Percentiles rank a stretch among this genome's conserved stretches.
These are phyloP conservation scores for Heterohyrax brucei DNA, from an alignment of 2,797 vertebrate genomes.

Conservation along the genomic window DNA sequence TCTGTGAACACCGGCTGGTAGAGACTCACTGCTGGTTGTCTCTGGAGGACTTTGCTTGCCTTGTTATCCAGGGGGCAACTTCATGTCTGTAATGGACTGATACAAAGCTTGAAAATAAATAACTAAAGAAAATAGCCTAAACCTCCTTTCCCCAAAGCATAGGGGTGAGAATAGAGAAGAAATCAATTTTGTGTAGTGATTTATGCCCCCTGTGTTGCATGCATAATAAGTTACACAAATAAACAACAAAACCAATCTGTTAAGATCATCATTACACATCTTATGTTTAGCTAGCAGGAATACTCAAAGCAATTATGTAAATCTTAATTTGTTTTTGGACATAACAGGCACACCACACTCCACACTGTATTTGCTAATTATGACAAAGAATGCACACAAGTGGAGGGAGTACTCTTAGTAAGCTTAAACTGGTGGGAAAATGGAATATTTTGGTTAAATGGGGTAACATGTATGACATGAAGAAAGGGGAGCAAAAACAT, in stretches of 20 bases:
- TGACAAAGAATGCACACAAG: too few species aligned
- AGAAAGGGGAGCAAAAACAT: too few species aligned
- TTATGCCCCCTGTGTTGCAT: not conserved
- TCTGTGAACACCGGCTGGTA: accelerated
- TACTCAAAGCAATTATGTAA: accelerated
- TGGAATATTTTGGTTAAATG: too few species aligned
- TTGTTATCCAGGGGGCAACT: accelerated
- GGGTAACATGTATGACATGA: too few species aligned
- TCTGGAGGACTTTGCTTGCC: not conserved
- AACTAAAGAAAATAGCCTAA: not conserved
- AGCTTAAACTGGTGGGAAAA: too few species aligned
- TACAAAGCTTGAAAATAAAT: not conserved
- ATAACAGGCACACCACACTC: not conserved
- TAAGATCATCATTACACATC: not conserved
- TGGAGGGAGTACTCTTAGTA: too few species aligned
- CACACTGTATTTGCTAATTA: too few species aligned
- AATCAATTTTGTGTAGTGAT: not conserved
- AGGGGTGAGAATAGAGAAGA: accelerated
- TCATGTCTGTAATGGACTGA: not conserved
- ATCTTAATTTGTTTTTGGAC: not conserved
- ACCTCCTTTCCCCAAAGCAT: not conserved
- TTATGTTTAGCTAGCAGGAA: not conserved
- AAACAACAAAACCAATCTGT: not conserved
- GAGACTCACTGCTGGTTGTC: not conserved
- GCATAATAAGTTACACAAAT: not conserved